These are phyloP conservation scores for Marisa cornuarietis DNA, from an alignment of 1,140 invertebrate genomes.

Conservation along the genomic window DNA sequence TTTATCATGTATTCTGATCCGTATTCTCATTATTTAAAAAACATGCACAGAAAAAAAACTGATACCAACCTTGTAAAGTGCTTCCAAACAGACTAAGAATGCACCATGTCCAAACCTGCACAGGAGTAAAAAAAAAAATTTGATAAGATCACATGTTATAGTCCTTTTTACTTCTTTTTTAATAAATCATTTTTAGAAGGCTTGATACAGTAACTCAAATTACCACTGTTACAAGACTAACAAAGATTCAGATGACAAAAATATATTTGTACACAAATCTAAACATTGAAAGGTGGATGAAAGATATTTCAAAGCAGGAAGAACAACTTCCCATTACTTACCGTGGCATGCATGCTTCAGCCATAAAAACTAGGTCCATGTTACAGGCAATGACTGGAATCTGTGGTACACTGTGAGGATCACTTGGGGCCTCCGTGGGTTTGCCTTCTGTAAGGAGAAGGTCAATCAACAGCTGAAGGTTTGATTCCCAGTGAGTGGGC, in stretches of 20 bases:
- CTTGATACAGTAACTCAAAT: too few species aligned
- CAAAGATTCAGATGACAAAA: too few species aligned
- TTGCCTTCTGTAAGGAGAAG: constrained; percentile 74
- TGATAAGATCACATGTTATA: too few species aligned
- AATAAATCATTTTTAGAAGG: too few species aligned
- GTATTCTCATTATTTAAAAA: too few species aligned
- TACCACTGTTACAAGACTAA: too few species aligned
- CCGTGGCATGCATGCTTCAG: constrained; percentile 66
- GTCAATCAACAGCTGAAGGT: constrained; percentile 75
- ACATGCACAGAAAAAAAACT: not conserved
- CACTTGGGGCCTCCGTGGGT: constrained; percentile 59
- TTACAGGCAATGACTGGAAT: constrained; percentile 69
- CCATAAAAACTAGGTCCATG: constrained; percentile 67
- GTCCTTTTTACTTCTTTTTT: too few species aligned
- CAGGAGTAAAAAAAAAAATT: constrained; percentile 17
- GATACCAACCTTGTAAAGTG: constrained; percentile 60
- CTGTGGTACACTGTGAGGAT: constrained; percentile 71
- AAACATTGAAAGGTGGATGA: too few species aligned
- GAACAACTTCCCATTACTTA: constrained; percentile 17
- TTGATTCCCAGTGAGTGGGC: constrained; percentile 66
- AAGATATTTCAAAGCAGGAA: too few species aligned
- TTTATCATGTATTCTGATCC: too few species aligned
- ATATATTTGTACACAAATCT: too few species aligned
- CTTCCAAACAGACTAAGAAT: constrained; percentile 64
- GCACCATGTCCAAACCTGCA: constrained; percentile 65